These are phyloP conservation scores for Micromesistius poutassou DNA, from an alignment of 2,797 vertebrate species.

Conservation along the genomic window DNA sequence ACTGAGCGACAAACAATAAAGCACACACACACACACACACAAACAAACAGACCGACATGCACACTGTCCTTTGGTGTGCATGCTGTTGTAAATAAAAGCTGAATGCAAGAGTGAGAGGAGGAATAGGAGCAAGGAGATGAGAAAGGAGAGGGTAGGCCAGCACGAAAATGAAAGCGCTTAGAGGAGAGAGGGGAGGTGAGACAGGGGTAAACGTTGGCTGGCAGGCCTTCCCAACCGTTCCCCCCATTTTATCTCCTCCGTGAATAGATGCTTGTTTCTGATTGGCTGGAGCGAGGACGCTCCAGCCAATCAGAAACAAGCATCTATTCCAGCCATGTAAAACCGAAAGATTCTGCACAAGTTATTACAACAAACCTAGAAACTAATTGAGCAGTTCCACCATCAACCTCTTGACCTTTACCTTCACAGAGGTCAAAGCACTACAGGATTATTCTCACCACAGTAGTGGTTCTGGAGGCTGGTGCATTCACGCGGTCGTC, in stretches of 20 bases:
- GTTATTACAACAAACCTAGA: not conserved
- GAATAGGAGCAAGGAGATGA: not conserved
- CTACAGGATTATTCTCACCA: no score
- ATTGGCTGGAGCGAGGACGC: no score
- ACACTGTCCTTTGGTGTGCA: constrained; percentile 36
- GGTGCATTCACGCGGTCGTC: no score
- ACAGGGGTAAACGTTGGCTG: not conserved
- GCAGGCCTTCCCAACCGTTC: not conserved
- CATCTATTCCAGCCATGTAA: no score
- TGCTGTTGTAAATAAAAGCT: constrained; percentile 55
- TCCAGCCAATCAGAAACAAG: no score
- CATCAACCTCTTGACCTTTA: no score
- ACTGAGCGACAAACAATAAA: constrained; percentile 12
- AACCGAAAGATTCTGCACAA: not conserved
- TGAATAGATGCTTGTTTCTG: no score
- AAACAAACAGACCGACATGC: not conserved
- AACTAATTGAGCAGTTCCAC: no score
- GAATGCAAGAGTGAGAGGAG: constrained; percentile 31
- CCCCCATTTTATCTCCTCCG: not conserved
- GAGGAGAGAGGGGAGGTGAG: not conserved
- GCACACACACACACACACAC: constrained; percentile 17
- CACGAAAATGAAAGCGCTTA: not conserved
- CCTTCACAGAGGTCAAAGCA: no score
- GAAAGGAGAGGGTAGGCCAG: not conserved
- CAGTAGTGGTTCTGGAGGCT: no score